phyloP scores from a whole-genome alignment of 2,888 invertebrate genomes.

The Tillus elongatus region DNA sequence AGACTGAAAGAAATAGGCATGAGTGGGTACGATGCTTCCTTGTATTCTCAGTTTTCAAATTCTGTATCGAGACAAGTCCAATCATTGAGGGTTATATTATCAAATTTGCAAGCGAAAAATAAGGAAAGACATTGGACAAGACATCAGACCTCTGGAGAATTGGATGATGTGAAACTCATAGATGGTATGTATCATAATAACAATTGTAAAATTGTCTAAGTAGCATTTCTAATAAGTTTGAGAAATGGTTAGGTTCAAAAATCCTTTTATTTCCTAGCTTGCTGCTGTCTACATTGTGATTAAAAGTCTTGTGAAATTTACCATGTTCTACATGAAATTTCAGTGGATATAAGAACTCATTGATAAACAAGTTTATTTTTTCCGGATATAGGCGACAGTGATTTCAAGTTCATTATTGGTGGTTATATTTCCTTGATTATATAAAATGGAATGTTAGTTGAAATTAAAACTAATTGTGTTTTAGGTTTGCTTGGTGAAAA shows the following conservation, averaged over 20 bases:
- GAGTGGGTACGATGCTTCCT: conserved; percentile 84
- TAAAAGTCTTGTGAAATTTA: no score
- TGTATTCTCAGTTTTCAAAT: conserved; percentile 74
- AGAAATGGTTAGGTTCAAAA: no score
- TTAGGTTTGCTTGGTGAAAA: conserved; percentile 80
- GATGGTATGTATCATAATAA: conserved; percentile 61
- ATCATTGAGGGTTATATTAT: conserved; percentile 75
- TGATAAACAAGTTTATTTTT: no score
- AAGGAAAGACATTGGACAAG: conserved; percentile 90
- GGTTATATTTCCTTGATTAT: not conserved
- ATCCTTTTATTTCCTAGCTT: no score
- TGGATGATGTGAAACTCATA: conserved; percentile 90
- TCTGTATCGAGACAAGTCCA: conserved; percentile 77
- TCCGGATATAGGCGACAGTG: no score
- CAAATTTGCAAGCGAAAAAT: conserved; percentile 82
- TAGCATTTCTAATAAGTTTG: conserved; percentile 5
- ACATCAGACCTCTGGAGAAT: conserved; percentile 89
- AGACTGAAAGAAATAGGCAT: conserved; percentile 85
- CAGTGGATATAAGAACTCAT: no score
- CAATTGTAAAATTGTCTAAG: conserved; percentile 1
- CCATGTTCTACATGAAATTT: no score
- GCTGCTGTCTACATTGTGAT: no score
- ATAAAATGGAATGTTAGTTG: not conserved
- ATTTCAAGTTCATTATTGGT: no score
- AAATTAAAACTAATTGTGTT: conserved; percentile 10